Evolutionary conservation across 2,888 invertebrate species (phyloP), one percentile per base, ranked within the genome.

Genomic region (Euproctis similis): DNA sequence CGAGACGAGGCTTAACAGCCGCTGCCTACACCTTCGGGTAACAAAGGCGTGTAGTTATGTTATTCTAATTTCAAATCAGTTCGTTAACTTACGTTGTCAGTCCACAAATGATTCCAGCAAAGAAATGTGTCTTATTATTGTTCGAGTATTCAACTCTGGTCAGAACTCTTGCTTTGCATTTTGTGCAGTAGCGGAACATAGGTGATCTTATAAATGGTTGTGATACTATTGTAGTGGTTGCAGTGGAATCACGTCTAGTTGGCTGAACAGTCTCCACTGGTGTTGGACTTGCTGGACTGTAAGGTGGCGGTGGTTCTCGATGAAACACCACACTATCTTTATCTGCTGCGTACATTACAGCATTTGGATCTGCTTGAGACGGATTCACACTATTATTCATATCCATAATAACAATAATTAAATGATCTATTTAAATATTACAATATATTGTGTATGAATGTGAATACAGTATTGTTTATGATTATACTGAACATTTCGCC

Each of bases 31-130:
- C n/a, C n/a, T n/a, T n/a, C n/a, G n/a, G n/a, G n/a, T n/a, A n/a
- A n/a, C n/a, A n/a, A n/a, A n/a, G n/a, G n/a, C n/a, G n/a, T n/a
- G n/a, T n/a, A n/a, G n/a, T n/a, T n/a, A n/a, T n/a, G n/a, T n/a
- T n/a, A n/a, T n/a, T n/a, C n/a, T n/a, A n/a, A n/a, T n/a, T n/a
- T n/a, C n/a, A n/a, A n/a, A n/a, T n/a, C n/a, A n/a, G n/a, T n/a
- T n/a, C n/a, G n/a, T n/a, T n/a, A n/a, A 55, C 81, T 74, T 61
- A 81, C 82, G 68, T 46, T 33, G 77, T 73, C 26, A 71, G 60
- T 28, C 82, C 84, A 54, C 72, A 78, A 42, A 82, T 53, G 35
- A 81, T 82, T 24, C 82, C 84, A 42, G 81, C 77, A 11, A 76
- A 29, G 63, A 82, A 57, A 36, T 84, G 81, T 31, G 82, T 81